These are phyloP conservation scores for Halcyon leucocephala DNA, from an alignment of 2,797 vertebrate genomes.

Conservation along the genomic window DNA sequence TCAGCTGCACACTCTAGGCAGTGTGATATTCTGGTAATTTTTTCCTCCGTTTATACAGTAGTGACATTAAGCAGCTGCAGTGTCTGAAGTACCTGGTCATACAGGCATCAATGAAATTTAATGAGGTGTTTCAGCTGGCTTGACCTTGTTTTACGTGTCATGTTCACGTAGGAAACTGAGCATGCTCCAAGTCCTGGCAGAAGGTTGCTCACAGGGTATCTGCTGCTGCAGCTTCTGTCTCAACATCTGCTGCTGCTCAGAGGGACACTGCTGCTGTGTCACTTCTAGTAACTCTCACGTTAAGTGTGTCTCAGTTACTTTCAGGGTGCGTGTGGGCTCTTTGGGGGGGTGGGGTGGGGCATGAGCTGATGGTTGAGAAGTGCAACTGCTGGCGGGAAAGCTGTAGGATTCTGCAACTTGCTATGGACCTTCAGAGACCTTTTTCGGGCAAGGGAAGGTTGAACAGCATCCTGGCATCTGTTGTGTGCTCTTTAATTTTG, in stretches of 20 bases:
- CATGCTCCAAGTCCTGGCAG: not conserved
- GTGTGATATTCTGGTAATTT: not conserved
- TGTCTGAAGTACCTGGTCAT: not conserved
- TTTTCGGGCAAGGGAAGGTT: not conserved
- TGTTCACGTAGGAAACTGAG: not conserved
- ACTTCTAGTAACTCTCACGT: not conserved
- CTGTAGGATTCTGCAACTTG: not conserved
- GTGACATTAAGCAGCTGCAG: not conserved
- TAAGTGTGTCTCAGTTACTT: accelerated
- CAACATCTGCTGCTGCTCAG: not conserved
- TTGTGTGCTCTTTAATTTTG: not conserved
- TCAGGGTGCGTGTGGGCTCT: not conserved
- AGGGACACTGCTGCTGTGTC: not conserved
- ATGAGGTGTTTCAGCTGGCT: conserved; percentile 14
- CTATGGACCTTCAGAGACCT: not conserved
- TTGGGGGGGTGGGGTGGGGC: accelerated
- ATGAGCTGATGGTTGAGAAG: not conserved
- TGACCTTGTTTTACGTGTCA: not conserved
- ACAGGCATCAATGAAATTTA: not conserved
- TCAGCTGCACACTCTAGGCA: not conserved
- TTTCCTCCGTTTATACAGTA: not conserved
- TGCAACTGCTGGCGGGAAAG: not conserved
- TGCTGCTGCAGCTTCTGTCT: not conserved
- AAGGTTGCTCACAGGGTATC: not conserved
- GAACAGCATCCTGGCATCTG: not conserved